Conservation (phyloP, 2,888 invertebrate genomes). For the Ochropacha duplaris region DNA sequence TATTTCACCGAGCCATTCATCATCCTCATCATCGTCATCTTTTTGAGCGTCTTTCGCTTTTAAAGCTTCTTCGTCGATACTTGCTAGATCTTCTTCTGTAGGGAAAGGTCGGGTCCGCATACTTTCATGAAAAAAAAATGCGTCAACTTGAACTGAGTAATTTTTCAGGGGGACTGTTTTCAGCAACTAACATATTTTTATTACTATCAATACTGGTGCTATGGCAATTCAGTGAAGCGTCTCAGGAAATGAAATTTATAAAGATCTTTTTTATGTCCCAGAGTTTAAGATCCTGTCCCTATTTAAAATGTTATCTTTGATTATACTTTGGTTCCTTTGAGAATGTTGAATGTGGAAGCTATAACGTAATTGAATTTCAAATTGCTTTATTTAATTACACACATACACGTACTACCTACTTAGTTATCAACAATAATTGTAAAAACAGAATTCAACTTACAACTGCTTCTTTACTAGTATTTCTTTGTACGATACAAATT, state of each 20-base stretch:
- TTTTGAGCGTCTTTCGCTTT: slow-evolving; percentile 77
- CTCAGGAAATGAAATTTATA: too few species aligned
- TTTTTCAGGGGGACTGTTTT: neutral
- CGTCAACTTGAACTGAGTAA: neutral
- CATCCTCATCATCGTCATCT: slow-evolving; percentile 79
- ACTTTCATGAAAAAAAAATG: slow-evolving; percentile 31
- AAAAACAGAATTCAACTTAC: slow-evolving; percentile 48
- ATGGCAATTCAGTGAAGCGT: too few species aligned
- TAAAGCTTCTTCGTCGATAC: slow-evolving; percentile 81
- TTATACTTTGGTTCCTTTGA: too few species aligned
- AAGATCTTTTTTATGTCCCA: too few species aligned
- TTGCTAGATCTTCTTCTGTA: slow-evolving; percentile 72
- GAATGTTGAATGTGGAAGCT: too few species aligned
- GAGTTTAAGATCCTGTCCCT: too few species aligned
- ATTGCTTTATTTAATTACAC: too few species aligned
- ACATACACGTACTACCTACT: too few species aligned
- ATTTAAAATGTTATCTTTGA: too few species aligned
- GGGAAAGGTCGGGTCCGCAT: slow-evolving; percentile 73
- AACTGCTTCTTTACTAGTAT: slow-evolving; percentile 68
- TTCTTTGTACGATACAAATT: slow-evolving; percentile 65
- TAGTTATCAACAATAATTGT: neutral
- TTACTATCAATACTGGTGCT: too few species aligned
- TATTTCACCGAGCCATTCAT: slow-evolving; percentile 79
- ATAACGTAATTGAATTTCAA: too few species aligned
- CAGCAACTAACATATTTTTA: too few species aligned